Evolutionary conservation across 2,888 invertebrate genomes (phyloP).

Genomic region (Drosophila quinaria): DNA sequence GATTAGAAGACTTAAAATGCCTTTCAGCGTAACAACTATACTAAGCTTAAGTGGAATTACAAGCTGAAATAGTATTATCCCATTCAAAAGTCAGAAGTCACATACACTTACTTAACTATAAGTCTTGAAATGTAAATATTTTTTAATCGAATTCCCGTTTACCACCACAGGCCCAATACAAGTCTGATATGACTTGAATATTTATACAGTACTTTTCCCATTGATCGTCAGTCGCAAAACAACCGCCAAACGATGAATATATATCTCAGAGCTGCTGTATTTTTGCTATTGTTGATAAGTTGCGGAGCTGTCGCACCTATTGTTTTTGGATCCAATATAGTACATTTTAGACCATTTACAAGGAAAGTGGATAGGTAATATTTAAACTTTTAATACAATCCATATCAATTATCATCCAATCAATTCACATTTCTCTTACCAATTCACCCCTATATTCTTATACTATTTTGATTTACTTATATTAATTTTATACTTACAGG

Average conservation of each 20-base stretch:
- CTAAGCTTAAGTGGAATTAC: too few relatives aligned
- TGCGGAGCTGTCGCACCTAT: neutral
- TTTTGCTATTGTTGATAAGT: neutral
- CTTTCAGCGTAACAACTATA: too few relatives aligned
- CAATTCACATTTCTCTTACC: neutral
- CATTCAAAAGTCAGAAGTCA: too few relatives aligned
- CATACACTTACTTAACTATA: too few relatives aligned
- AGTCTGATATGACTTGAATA: neutral
- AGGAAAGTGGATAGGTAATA: neutral
- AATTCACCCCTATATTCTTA: too few relatives aligned
- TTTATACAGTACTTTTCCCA: constrained; percentile 1
- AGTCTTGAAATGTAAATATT: too few relatives aligned
- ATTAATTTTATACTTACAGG: neutral
- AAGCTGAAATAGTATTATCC: too few relatives aligned
- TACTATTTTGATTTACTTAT: neutral
- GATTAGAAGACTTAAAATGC: too few relatives aligned
- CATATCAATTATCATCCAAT: neutral
- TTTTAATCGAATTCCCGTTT: too few relatives aligned
- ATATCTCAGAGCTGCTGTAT: neutral
- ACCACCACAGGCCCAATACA: too few relatives aligned
- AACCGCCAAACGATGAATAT: constrained; percentile 1
- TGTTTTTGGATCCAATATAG: neutral
- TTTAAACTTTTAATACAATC: neutral
- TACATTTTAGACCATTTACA: neutral
- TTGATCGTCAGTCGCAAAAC: constrained; percentile 6